These are phyloP conservation scores for Alviniconcha strummeri DNA, from an alignment of 2,888 invertebrate species.

Conservation along the genomic window DNA sequence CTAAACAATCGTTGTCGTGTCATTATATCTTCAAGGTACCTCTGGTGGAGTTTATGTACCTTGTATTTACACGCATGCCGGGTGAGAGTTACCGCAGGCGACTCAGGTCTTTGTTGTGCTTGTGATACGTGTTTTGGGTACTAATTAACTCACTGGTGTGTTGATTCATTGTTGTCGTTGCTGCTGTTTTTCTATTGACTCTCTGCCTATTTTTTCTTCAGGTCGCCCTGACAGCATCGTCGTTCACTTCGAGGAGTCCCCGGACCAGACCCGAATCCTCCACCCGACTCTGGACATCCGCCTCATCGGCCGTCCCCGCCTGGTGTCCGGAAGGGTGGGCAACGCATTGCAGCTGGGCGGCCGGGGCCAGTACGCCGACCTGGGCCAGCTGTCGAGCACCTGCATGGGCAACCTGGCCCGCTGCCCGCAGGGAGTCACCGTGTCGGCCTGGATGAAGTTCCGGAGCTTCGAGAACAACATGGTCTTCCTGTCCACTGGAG, in stretches of 20 bases:
- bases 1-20: too few relatives aligned
- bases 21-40: too few relatives aligned
- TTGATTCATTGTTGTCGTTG: background rate
- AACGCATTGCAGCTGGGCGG: conserved; percentile 65
- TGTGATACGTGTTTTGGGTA: background rate
- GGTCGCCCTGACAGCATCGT: conserved; percentile 58
- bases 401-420: conserved; percentile 66
- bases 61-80: too few relatives aligned
- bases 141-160: too few relatives aligned
- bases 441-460: conserved; percentile 67
- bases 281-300: conserved; percentile 53
- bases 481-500: conserved; percentile 64
- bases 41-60: too few relatives aligned
- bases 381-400: conserved; percentile 56
- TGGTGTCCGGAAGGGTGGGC: conserved; percentile 60
- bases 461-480: conserved; percentile 60
- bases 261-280: conserved; percentile 47
- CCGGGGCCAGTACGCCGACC: conserved; percentile 65
- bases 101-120: background rate
- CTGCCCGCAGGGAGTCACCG: conserved; percentile 61
- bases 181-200: background rate
- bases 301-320: conserved; percentile 49
- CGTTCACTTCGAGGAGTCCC: conserved; percentile 63
- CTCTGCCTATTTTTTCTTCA: conserved; percentile 35
- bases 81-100: too few relatives aligned